A percentile compares a stretch with the other conserved stretches of the same genome.
phyloP scores from a whole-genome alignment of 2,797 vertebrate species.

The Notolabrus celidotus region DNA sequence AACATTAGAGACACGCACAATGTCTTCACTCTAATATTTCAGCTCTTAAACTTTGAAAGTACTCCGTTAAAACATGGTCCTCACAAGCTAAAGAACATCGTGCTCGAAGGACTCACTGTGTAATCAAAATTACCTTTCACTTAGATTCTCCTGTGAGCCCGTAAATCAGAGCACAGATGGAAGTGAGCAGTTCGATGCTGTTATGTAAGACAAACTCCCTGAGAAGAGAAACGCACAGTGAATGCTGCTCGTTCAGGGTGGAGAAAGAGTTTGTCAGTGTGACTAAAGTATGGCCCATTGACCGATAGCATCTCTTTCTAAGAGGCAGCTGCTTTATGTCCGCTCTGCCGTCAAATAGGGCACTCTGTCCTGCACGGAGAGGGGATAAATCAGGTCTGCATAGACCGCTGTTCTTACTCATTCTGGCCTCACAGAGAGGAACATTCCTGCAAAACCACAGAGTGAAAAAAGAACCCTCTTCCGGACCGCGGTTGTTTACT shows the following conservation, averaged over 20 bases:
- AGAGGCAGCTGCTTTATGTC: conserved; percentile 80
- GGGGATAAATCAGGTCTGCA: conserved; percentile 65
- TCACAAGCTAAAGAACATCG: conserved; percentile 5
- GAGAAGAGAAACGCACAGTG: conserved; percentile 69
- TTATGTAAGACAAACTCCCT: conserved; percentile 66
- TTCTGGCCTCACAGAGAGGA: conserved; percentile 40
- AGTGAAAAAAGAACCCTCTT: conserved; percentile 32
- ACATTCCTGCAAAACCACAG: conserved; percentile 62
- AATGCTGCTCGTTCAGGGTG: conserved; percentile 52
- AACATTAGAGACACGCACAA: no score
- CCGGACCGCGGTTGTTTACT: conserved; percentile 62
- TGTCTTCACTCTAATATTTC: no score
- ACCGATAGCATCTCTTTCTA: conserved; percentile 76
- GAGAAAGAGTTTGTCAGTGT: conserved; percentile 56
- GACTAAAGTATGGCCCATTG: conserved; percentile 70
- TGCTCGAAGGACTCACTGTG: conserved; percentile 15
- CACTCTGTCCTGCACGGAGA: conserved; percentile 57
- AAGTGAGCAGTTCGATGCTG: conserved; percentile 49
- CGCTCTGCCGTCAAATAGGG: conserved; percentile 58
- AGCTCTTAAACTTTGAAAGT: background rate
- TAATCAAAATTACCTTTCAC: conserved; percentile 57
- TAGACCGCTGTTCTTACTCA: conserved; percentile 46
- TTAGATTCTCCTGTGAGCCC: conserved; percentile 29
- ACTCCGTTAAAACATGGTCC: background rate
- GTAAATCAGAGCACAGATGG: conserved; percentile 65